Conservation (phyloP, 2,888 invertebrate species). For the Hemaris fuciformis region DNA sequence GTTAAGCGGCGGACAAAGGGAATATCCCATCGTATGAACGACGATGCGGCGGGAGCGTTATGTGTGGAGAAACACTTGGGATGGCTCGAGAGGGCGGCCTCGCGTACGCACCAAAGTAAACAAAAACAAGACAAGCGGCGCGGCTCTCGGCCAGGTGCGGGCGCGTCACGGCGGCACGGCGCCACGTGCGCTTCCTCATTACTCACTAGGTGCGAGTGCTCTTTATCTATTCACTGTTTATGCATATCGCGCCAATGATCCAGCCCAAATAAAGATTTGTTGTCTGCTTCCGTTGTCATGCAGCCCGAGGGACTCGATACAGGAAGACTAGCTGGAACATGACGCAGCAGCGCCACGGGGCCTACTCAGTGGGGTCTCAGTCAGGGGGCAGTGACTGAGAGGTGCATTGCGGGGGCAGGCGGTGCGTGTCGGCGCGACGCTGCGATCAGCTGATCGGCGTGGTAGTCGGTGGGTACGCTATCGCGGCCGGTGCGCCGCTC, state of each 20-base stretch:
- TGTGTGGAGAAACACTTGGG: background rate
- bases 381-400: too few relatives aligned
- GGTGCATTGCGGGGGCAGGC: too few relatives aligned
- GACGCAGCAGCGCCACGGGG: background rate
- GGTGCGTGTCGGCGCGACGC: too few relatives aligned
- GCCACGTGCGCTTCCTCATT: background rate
- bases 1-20: background rate
- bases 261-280: background rate
- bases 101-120: background rate
- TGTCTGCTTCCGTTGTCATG: background rate
- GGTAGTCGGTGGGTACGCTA: conserved; percentile 22
- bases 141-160: background rate
- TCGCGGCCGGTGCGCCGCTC: conserved; percentile 21
- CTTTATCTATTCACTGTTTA: background rate
- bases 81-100: background rate
- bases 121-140: background rate
- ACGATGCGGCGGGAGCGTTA: background rate
- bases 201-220: background rate
- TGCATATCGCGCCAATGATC: background rate
- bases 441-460: conserved; percentile 35
- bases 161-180: background rate
- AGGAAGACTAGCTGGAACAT: too few relatives aligned
- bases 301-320: background rate
- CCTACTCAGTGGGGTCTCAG: background rate
- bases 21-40: background rate